A percentile compares a stretch with the other conserved stretches of the same genome.
phyloP scores from a whole-genome alignment of 2,113 vertebrate species.

The Meleagris gallopavo region DNA sequence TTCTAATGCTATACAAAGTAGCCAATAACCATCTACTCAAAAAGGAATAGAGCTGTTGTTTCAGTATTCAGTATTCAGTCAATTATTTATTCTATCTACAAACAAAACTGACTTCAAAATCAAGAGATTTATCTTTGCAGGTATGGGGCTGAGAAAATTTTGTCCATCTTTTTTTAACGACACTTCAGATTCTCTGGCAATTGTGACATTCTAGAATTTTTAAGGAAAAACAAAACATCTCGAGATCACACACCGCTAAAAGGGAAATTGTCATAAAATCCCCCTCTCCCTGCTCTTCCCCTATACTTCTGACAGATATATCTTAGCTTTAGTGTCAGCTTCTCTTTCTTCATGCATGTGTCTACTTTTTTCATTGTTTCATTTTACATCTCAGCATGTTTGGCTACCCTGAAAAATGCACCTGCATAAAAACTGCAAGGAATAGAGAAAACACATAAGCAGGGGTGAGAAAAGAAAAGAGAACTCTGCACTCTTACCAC shows the following conservation, averaged over 20 bases:
- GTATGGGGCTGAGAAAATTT: neutral
- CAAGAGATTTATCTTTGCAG: neutral
- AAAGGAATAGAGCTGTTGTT: neutral
- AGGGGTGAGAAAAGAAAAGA: slow-evolving; percentile 9
- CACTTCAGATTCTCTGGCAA: neutral
- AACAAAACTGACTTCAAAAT: neutral
- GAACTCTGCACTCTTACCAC: neutral
- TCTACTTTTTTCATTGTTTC: slow-evolving; percentile 3
- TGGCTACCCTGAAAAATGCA: neutral
- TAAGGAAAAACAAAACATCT: neutral
- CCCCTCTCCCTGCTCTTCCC: neutral
- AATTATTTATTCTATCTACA: neutral
- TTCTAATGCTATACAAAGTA: neutral
- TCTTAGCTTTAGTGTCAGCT: neutral
- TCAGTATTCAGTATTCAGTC: neutral
- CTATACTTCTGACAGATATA: neutral
- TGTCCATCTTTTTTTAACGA: neutral
- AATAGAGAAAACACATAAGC: slow-evolving; percentile 2
- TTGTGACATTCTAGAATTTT: neutral
- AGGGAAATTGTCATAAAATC: neutral
- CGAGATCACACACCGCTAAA: neutral
- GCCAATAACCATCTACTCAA: accelerated
- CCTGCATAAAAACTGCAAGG: slow-evolving; percentile 14
- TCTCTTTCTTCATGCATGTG: slow-evolving; percentile 22
- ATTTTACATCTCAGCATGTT: slow-evolving; percentile 29